These are phyloP conservation scores for Apoderus coryli DNA, from an alignment of 2,888 invertebrate species.

Conservation along the genomic window DNA sequence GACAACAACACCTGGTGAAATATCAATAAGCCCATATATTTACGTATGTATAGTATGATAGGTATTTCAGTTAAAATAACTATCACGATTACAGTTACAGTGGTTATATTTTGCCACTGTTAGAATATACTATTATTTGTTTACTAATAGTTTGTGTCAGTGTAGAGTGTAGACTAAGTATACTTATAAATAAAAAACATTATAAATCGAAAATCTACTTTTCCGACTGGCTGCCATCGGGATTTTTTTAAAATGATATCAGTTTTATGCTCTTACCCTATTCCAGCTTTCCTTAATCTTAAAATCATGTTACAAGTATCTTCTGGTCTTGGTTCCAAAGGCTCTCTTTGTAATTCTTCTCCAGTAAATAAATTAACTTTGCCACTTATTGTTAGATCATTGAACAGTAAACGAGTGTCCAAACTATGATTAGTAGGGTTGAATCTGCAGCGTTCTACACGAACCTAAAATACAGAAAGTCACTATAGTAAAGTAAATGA, in stretches of 20 bases:
- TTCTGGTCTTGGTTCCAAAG: conserved; percentile 26
- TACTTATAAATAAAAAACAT: conserved; percentile 6
- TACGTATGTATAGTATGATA: too few relatives aligned
- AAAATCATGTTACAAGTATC: conserved; percentile 64
- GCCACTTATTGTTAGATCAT: conserved; percentile 67
- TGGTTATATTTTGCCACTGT: too few relatives aligned
- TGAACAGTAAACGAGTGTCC: conserved; percentile 62
- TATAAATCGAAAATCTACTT: too few relatives aligned
- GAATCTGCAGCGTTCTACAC: conserved; percentile 62
- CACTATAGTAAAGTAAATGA: too few relatives aligned
- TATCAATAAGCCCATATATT: too few relatives aligned
- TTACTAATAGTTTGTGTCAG: too few relatives aligned
- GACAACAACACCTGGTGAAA: too few relatives aligned
- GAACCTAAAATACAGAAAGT: conserved; percentile 16
- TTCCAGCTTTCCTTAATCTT: conserved; percentile 59
- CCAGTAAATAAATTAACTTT: conserved; percentile 45
- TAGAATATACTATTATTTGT: too few relatives aligned
- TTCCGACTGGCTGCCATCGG: too few relatives aligned
- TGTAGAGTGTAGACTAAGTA: too few relatives aligned
- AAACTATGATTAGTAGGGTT: conserved; percentile 59
- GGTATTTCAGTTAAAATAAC: too few relatives aligned
- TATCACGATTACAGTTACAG: too few relatives aligned
- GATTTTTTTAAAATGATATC: neutral
- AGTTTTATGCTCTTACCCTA: conserved; percentile 40
- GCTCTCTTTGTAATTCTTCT: conserved; percentile 33